Evolutionary conservation across 37 sponge, comb jelly and placozoan genomes (phyloP).

Genomic region (Ianthella basta): DNA sequence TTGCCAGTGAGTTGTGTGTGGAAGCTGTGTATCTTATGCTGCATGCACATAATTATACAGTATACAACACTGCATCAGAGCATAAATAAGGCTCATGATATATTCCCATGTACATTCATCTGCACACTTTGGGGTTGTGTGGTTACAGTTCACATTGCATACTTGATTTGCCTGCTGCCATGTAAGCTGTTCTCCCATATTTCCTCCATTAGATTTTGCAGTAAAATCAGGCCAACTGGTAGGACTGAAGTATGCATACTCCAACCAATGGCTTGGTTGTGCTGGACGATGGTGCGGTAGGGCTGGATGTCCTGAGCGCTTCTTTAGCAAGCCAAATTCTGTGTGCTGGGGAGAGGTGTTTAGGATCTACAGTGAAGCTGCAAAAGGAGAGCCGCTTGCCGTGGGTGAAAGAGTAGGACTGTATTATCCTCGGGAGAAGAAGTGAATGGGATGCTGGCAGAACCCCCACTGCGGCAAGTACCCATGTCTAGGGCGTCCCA

Average conservation of each 20-base stretch:
- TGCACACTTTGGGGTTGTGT: too few relatives aligned
- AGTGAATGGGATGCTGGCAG: constrained; percentile 2
- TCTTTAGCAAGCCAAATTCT: neutral
- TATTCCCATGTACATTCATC: too few relatives aligned
- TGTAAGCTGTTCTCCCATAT: too few relatives aligned
- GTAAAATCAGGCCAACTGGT: neutral
- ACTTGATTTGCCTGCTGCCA: too few relatives aligned
- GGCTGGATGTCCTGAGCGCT: neutral
- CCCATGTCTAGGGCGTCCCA: constrained; percentile 11
- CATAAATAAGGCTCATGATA: too few relatives aligned
- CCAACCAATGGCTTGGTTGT: neutral
- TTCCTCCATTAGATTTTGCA: neutral
- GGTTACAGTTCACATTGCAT: too few relatives aligned
- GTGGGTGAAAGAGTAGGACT: constrained; percentile 9
- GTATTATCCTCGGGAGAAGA: neutral
- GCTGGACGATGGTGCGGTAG: neutral
- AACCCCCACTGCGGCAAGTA: neutral
- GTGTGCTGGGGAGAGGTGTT: neutral
- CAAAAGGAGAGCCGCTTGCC: neutral
- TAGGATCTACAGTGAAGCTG: neutral
- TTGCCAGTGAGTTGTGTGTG: too few relatives aligned
- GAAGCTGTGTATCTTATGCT: too few relatives aligned
- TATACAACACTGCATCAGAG: too few relatives aligned
- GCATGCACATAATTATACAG: too few relatives aligned
- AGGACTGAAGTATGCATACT: neutral